phyloP scores from a whole-genome alignment of 2,797 vertebrate genomes.

The Silurus lanzhouensis region DNA sequence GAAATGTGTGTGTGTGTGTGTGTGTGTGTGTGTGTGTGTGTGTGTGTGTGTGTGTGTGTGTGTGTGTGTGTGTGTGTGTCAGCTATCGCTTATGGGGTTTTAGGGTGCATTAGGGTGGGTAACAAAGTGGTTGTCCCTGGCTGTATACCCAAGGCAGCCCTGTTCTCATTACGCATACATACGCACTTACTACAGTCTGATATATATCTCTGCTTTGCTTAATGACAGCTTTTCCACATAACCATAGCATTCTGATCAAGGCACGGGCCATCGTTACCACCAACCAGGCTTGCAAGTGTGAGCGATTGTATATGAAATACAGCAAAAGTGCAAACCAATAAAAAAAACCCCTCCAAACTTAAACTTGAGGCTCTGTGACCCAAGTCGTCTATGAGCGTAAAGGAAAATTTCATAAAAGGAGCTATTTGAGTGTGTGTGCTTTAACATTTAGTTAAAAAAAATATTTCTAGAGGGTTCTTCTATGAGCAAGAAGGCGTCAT shows the following conservation, averaged over 20 bases:
- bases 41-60: not conserved
- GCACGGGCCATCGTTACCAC: constrained; percentile 38
- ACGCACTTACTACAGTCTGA: constrained; percentile 33
- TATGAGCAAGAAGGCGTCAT: not conserved
- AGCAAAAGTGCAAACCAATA: not conserved
- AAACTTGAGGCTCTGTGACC: constrained; percentile 8
- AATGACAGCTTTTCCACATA: constrained; percentile 49
- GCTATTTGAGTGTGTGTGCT: not conserved
- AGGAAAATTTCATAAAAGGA: constrained; percentile 25
- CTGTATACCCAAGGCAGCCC: constrained; percentile 25
- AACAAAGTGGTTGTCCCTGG: constrained; percentile 36
- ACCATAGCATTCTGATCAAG: constrained; percentile 47
- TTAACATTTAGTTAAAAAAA: not conserved
- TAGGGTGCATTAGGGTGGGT: constrained; percentile 30
- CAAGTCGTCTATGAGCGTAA: not conserved
- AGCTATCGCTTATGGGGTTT: constrained; percentile 20
- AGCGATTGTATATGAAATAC: not conserved
- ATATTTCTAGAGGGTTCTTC: not conserved
- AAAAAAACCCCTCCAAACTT: constrained; percentile 2
- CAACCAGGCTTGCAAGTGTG: not conserved
- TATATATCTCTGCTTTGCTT: constrained; percentile 41
- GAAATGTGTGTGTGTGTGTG: constrained; percentile 27
- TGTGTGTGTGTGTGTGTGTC: not conserved
- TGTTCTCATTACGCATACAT: constrained; percentile 10
- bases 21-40: constrained; percentile 24